Evolutionary conservation across 2,888 invertebrate species (phyloP), one percentile per base, ranked within the genome.

Genomic region (Venustoraphidia nigricollis): DNA sequence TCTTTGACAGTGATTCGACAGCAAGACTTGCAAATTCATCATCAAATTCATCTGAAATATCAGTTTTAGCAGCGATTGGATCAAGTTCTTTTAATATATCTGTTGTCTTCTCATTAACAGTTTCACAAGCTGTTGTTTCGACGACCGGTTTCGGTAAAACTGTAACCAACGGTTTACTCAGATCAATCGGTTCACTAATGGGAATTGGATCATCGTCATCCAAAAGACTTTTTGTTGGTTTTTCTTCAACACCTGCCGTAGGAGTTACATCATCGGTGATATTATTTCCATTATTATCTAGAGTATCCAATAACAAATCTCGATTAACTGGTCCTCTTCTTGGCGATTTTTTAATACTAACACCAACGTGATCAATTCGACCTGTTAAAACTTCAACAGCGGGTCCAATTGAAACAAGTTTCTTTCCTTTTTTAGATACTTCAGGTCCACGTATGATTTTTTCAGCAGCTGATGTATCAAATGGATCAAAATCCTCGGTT

Each of bases 321-420:
- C 77, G 68, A 56, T 81, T 76, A 55, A 66, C 62, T 27, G 63
- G 54, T 47, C 63, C 61, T 44, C 82, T 77, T 52, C 76, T 70
- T 36, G 52, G 53, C 63, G 68, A 62, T 66, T 68, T 57, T 66
- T 75, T 58, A 36, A 70, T 64, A 36, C 73, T 73, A 17, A 79
- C 74, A 55, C 77, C 81, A 6, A 83, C 78, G 59, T 84, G 79
- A 58, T 88, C 87, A 51, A 86, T 81, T 51, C 86, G 76, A 1
- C 90, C 90, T 2, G 90, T 86, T 27, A 91, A 73, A 44, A 91
- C 88, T 63, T 89, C 88, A 55, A 90, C 91, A 9, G 91, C 91
- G 49, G 85, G 77, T 9, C 91, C 91, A 52, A 91, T 76, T 59
- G 86, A 86, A 10, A 91, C 80, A 14, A 83, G 73, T 60, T 85